Base-by-base conservation (phyloP, 2,797 vertebrate species). In the Paedocypris micromegethes region DNA sequence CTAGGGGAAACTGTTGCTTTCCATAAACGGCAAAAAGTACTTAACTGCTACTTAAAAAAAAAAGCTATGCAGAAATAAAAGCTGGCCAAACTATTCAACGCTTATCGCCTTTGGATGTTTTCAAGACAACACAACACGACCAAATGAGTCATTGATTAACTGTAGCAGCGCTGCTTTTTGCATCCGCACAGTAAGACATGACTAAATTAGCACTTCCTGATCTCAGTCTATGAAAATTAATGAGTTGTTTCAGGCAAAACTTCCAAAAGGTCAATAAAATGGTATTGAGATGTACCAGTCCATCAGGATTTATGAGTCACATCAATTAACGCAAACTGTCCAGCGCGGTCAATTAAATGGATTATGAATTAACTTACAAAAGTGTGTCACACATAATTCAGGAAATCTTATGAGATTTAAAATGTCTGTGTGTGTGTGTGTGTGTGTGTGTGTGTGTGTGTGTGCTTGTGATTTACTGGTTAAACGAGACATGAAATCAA, bases 251-350 rank as follows among this genome's bases (percentile, higher is more conserved):
- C 72, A 70, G 56, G 42, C 52, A 66, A 76, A 68, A 75, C 53
- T 70, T 70, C 51, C 51, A 75, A 75, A 23, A 70, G 66, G 75
- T 75, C 72, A 75, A 49, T 73, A 63, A 66, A 75, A 72, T 72
- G 42, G 68, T 72, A 60, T 64, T 58, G 63, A 71, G 64, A 8
- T 48, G 23, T 50, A 70, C 58, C 68, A 23, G 61, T 73, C 75
- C 68, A 73, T 66, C 64, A 73, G 64, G 51, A 70, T 63, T 68
- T 57, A 69, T 58, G 64, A 73, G 62, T 77, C 73, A 75, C 47
- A 51, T 72, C 68, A 77, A 78, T 78, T 69, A 78, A 75, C 72
- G 54, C 60, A 50, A 52, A 53, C 45, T 74, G 68, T 62, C 46
- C 46, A 66, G 37, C n/a, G 51, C 57, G 41, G 52, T 55, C 70